A percentile compares a stretch with the other conserved stretches of the same genome.
phyloP scores from a whole-genome alignment of 1,140 invertebrate genomes.

The Orius insidiosus region DNA sequence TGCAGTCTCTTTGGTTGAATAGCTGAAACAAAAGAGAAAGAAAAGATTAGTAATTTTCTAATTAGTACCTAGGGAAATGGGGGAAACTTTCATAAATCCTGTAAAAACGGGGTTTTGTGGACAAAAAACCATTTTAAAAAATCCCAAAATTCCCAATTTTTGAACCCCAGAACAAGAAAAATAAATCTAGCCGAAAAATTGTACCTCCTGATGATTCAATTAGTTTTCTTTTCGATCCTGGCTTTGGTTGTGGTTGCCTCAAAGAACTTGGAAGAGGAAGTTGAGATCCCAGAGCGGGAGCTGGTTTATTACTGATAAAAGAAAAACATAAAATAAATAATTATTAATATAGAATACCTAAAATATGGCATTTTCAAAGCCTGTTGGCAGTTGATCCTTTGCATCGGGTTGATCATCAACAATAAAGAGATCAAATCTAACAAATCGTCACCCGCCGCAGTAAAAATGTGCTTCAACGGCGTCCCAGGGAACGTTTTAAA shows the following conservation, averaged over 20 bases:
- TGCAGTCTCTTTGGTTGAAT: conserved; percentile 15
- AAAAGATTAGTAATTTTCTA: not conserved
- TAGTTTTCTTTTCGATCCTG: conserved; percentile 14
- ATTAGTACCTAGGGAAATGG: not conserved
- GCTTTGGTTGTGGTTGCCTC: not conserved
- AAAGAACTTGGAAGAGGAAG: conserved; percentile 16
- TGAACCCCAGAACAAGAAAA: too few relatives aligned
- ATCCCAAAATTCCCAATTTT: too few relatives aligned
- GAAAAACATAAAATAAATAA: not conserved
- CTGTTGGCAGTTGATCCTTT: conserved; percentile 63
- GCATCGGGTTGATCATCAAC: conserved; percentile 68
- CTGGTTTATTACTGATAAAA: conserved; percentile 18
- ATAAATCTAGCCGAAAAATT: too few relatives aligned
- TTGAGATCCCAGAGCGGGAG: conserved; percentile 15
- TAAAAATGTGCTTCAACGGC: conserved; percentile 78
- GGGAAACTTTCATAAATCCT: too few relatives aligned
- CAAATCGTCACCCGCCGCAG: conserved; percentile 86
- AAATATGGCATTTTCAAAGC: conserved; percentile 71
- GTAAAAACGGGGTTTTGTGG: too few relatives aligned
- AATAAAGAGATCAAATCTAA: conserved; percentile 64
- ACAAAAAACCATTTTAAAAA: too few relatives aligned
- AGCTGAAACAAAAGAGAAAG: conserved; percentile 8
- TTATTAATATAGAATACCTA: conserved; percentile 34
- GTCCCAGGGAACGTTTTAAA: conserved; percentile 76
- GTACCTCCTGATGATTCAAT: conserved; percentile 13